Evolutionary conservation across 2,888 invertebrate species (phyloP).

Genomic region (Chironomus tentans): DNA sequence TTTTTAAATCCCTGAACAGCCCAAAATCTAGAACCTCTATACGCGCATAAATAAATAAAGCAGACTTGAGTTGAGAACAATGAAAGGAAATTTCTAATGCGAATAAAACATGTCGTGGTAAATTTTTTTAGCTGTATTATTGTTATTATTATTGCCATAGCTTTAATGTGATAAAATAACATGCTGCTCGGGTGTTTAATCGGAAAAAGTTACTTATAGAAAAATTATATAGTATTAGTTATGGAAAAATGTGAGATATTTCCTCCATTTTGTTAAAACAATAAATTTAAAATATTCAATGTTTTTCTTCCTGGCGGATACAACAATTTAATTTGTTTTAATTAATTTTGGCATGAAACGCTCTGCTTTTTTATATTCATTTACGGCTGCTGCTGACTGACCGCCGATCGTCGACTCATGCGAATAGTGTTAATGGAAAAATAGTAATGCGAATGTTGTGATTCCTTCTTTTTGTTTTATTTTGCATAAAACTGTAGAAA

Average conservation of each 20-base stretch:
- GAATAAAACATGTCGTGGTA: conserved; percentile 27
- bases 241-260: conserved; percentile 25
- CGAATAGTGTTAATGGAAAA: neutral
- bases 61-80: neutral
- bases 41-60: too few relatives aligned
- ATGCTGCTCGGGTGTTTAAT: conserved; percentile 16
- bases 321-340: conserved; percentile 27
- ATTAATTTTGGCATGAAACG: conserved; percentile 26
- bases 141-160: neutral
- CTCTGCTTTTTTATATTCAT: neutral
- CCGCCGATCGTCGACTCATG: neutral
- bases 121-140: neutral
- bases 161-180: conserved; percentile 25
- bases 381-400: neutral
- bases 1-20: too few relatives aligned
- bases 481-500: neutral
- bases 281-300: conserved; percentile 27
- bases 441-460: neutral
- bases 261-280: conserved; percentile 27
- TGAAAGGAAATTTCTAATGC: conserved; percentile 25
- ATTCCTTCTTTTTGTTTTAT: too few relatives aligned
- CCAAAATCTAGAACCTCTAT: too few relatives aligned
- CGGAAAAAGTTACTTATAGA: conserved; percentile 25
- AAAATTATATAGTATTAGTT: conserved; percentile 26
- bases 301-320: conserved; percentile 25